Percentiles rank a stretch among this genome's conserved stretches.
Conservation (phyloP, 2,888 invertebrate species). For the Andrena bicolor region DNA sequence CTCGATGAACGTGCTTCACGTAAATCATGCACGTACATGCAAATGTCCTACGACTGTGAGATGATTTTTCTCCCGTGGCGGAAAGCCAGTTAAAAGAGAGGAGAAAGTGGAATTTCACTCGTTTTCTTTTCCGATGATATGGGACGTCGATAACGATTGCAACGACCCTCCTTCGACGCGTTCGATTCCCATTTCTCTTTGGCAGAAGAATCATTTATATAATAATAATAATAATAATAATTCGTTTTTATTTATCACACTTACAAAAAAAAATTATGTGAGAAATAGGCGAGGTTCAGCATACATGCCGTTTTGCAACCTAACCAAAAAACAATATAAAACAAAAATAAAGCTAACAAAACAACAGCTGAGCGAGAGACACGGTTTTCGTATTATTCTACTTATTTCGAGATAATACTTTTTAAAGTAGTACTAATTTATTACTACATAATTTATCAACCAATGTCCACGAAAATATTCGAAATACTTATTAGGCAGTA, state of each 20-base stretch:
- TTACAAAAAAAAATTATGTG: too few species aligned
- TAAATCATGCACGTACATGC: not conserved
- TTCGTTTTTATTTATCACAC: too few species aligned
- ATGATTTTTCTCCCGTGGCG: slow-evolving; percentile 24
- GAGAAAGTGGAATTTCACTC: slow-evolving; percentile 46
- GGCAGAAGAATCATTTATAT: not conserved
- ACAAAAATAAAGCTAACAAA: too few species aligned
- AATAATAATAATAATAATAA: too few species aligned
- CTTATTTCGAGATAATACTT: not conserved
- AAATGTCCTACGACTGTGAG: slow-evolving; percentile 8
- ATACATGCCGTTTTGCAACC: too few species aligned
- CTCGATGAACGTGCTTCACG: not conserved
- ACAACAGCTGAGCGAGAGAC: too few species aligned
- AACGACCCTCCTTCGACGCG: not conserved
- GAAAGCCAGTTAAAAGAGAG: slow-evolving; percentile 33
- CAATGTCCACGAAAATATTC: not conserved
- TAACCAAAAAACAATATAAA: too few species aligned
- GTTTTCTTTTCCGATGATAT: slow-evolving; percentile 39
- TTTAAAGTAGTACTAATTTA: not conserved
- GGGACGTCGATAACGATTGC: slow-evolving; percentile 24
- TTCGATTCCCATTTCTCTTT: not conserved
- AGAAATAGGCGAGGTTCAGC: too few species aligned
- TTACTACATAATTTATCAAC: not conserved
- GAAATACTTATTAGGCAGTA: too few species aligned
- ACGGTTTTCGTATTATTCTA: not conserved